phyloP scores from a whole-genome alignment of 2,888 invertebrate species.

The Nomada fucata region DNA sequence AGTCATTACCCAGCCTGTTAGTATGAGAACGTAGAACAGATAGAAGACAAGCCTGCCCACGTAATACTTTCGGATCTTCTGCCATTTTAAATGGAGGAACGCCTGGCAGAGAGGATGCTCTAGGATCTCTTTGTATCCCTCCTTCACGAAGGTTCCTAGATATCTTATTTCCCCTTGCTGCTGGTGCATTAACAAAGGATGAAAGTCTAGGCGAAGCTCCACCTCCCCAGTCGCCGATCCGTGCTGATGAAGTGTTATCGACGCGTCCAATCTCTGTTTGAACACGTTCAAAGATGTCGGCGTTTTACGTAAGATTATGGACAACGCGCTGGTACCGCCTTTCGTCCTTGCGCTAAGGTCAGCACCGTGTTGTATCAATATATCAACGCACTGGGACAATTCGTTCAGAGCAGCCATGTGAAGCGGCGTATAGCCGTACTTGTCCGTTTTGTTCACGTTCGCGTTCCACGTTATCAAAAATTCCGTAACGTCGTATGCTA shows the following conservation, averaged over 20 bases:
- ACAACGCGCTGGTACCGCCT: conserved; percentile 93
- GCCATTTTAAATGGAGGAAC: conserved; percentile 95
- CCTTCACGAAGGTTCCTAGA: conserved; percentile 93
- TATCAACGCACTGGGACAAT: conserved; percentile 93
- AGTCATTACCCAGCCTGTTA: conserved; percentile 93
- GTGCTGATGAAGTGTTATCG: conserved; percentile 91
- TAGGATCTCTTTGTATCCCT: conserved; percentile 94
- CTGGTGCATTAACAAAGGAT: conserved; percentile 92
- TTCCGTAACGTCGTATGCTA: conserved; percentile 92
- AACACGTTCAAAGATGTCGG: conserved; percentile 94
- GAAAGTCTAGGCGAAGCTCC: conserved; percentile 92
- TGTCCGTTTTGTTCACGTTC: conserved; percentile 93
- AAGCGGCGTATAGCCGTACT: conserved; percentile 93
- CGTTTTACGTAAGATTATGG: conserved; percentile 94
- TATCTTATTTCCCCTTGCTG: conserved; percentile 94
- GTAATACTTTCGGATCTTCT: conserved; percentile 94
- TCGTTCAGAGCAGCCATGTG: conserved; percentile 95
- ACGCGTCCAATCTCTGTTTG: conserved; percentile 92
- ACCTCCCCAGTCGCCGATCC: conserved; percentile 92
- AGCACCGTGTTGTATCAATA: conserved; percentile 93
- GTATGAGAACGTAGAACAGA: conserved; percentile 91
- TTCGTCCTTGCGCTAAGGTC: conserved; percentile 95
- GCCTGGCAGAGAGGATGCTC: conserved; percentile 95
- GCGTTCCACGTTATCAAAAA: conserved; percentile 92
- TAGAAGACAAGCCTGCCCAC: conserved; percentile 92